Base-by-base conservation (phyloP, 2,113 vertebrate species). In the Marmota monax region DNA sequence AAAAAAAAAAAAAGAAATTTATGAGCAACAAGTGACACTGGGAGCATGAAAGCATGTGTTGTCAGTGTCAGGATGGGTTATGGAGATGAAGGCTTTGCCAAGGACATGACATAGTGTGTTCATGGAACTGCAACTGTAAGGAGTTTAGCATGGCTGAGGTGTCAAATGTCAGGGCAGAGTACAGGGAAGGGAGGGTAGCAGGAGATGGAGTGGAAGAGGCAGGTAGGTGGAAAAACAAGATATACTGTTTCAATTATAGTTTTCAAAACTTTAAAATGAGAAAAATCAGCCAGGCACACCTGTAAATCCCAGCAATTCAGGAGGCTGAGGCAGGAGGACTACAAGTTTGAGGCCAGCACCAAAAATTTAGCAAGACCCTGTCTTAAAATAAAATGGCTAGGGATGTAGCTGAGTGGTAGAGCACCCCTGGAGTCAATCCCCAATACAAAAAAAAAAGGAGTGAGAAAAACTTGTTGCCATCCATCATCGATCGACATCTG, bases 201-300 rank as follows among this genome's bases (percentile, higher is more conserved):
- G 51, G 45, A 32, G 73, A 25, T 32, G 27, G 45, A 18, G 23
- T 1, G 3, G 74, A 29, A 13, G 32, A 51, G 69, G 51, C 39
- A 61, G 61, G 61, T 2, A 5, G 32, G 86, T 7, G 45, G 77
- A 42, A 8, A 56, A 67, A 58, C 0, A 45, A 45, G 45, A 88
- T 51, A 34, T 10, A 56, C 37, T 56, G 88, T 95, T 96, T 82
- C 20, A 72, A 70, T 69, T n/a, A 77, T 4, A 73, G 42, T 58
- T 63, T 86, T 86, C 85, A 80, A 84, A 37, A 84, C 53, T 37
- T 78, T 51, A 65, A 90, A 63, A 32, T 42, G 61, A 91, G 82
- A 20, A 61, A 61, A 61, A 61, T 20, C 58, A 61, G 58, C 58
- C 58, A 61, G 56, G 58, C 58, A 61, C 7, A 45, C 45, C 45